phyloP scores from a whole-genome alignment of 2,888 invertebrate genomes.

The Hirtodrosophila alboralis region DNA sequence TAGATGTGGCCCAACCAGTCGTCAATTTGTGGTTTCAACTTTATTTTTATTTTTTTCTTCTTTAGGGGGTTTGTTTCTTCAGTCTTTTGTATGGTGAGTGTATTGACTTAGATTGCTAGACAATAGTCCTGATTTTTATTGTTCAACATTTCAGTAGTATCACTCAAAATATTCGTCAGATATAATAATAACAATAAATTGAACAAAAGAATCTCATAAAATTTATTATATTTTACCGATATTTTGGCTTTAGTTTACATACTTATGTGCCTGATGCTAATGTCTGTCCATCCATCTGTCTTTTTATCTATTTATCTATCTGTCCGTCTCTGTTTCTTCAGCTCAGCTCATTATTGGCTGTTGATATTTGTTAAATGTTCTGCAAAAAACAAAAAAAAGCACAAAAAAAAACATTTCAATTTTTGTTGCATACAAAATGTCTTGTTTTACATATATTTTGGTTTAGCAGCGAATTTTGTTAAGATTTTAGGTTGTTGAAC shows the following conservation, averaged over 20 bases:
- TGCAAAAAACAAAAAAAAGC: too few relatives aligned
- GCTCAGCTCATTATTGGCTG: slow-evolving; percentile 3
- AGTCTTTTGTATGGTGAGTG: slow-evolving; percentile 51
- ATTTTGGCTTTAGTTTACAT: slow-evolving; percentile 39
- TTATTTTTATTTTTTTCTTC: slow-evolving; percentile 5
- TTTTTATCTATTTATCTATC: slow-evolving; percentile 12
- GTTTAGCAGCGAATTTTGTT: slow-evolving; percentile 24
- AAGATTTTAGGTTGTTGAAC: slow-evolving; percentile 63
- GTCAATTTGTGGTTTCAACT: slow-evolving; percentile 14
- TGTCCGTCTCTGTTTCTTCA: background rate
- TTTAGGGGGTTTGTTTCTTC: slow-evolving; percentile 12
- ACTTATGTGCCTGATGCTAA: slow-evolving; percentile 37
- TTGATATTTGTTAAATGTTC: slow-evolving; percentile 27
- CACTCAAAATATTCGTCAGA: slow-evolving; percentile 2
- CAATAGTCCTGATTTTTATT: slow-evolving; percentile 75
- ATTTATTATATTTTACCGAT: slow-evolving; percentile 78
- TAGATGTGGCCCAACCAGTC: background rate
- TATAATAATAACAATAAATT: slow-evolving; percentile 66
- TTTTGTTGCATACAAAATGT: slow-evolving; percentile 59
- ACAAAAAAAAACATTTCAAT: slow-evolving; percentile 46
- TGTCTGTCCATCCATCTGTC: slow-evolving; percentile 37
- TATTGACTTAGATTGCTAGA: slow-evolving; percentile 68
- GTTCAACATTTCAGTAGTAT: slow-evolving; percentile 41
- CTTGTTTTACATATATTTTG: slow-evolving; percentile 19
- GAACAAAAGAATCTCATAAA: slow-evolving; percentile 67